Conservation (phyloP, 2,113 vertebrate genomes). For the Argyrosomus japonicus region DNA sequence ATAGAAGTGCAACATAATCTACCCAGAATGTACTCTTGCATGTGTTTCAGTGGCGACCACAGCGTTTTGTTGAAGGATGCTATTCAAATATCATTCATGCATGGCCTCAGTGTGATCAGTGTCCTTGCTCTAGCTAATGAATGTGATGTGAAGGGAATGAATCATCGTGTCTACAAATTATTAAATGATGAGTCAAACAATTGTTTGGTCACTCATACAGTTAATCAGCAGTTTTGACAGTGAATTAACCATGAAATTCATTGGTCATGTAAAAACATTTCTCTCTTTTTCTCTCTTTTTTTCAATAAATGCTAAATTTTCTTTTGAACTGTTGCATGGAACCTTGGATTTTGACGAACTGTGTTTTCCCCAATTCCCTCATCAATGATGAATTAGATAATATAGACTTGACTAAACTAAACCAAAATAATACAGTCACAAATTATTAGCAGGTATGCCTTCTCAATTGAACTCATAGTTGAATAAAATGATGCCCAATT, state of each 20-base stretch:
- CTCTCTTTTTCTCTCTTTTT: neutral
- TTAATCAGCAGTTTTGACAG: neutral
- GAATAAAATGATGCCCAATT: neutral
- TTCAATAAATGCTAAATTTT: neutral
- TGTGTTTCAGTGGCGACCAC: neutral
- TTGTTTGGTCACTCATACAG: neutral
- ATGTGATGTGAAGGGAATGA: neutral
- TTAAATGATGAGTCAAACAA: neutral
- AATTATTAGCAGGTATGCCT: neutral
- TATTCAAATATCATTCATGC: neutral
- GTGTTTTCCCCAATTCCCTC: too few relatives aligned
- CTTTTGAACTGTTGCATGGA: neutral
- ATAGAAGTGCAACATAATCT: neutral
- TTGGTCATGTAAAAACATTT: neutral
- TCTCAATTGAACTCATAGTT: neutral
- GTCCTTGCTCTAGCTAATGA: neutral
- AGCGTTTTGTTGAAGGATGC: neutral
- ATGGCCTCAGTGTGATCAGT: neutral
- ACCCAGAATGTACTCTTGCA: neutral
- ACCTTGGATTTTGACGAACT: too few relatives aligned
- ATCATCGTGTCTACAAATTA: neutral
- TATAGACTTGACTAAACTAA: neutral
- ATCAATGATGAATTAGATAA: neutral
- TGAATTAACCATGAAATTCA: neutral
- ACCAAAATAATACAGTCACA: neutral